phyloP scores from a whole-genome alignment of 1,140 invertebrate species.

The Aphidius gifuensis region DNA sequence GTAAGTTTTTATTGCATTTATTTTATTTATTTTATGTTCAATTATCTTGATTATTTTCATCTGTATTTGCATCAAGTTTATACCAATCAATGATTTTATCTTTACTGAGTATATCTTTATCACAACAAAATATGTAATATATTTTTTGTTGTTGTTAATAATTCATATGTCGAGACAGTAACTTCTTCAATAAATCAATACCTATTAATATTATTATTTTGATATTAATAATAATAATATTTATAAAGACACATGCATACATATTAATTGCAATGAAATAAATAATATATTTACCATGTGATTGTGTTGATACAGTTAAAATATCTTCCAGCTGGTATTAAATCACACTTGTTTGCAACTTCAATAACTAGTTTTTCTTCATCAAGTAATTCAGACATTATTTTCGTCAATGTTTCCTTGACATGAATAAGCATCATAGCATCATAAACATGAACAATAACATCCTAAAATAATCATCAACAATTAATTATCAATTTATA shows the following conservation, averaged over 20 bases:
- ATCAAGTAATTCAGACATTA: slow-evolving; percentile 50
- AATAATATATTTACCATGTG: slow-evolving; percentile 50
- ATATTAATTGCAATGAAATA: too few relatives aligned
- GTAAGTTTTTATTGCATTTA: too few relatives aligned
- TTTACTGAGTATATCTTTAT: slow-evolving; percentile 77
- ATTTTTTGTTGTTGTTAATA: slow-evolving; percentile 50
- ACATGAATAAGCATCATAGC: slow-evolving; percentile 72
- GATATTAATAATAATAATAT: too few relatives aligned
- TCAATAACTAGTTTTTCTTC: slow-evolving; percentile 63
- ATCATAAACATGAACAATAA: slow-evolving; percentile 81
- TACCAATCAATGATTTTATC: slow-evolving; percentile 78
- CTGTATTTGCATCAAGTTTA: slow-evolving; percentile 54
- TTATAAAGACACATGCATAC: too few relatives aligned
- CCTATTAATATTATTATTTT: too few relatives aligned
- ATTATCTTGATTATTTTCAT: slow-evolving; percentile 25
- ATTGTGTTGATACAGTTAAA: slow-evolving; percentile 54
- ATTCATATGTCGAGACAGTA: slow-evolving; percentile 37
- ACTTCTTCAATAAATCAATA: too few relatives aligned
- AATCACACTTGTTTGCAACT: slow-evolving; percentile 82
- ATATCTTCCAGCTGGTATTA: slow-evolving; percentile 42
- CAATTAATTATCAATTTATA: slow-evolving; percentile 5
- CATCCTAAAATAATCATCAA: slow-evolving; percentile 60
- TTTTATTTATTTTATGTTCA: slow-evolving; percentile 46
- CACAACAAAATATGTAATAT: slow-evolving; percentile 77
- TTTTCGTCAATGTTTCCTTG: slow-evolving; percentile 61